Evolutionary conservation across 2,888 invertebrate species (phyloP), one percentile per base, ranked within the genome.

Genomic region (Cerastis rubricosa): DNA sequence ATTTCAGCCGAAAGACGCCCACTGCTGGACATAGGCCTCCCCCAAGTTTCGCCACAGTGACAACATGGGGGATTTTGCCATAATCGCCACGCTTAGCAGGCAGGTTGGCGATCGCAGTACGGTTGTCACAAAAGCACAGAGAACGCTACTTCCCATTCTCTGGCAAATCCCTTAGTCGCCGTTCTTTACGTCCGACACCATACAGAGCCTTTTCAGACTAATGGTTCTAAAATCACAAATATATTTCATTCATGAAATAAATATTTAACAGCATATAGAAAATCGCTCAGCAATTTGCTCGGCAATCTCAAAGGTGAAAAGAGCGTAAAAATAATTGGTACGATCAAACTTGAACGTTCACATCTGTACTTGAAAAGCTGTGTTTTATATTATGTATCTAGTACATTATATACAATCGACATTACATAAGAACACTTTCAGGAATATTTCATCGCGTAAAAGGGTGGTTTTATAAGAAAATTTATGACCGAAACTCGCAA

Each of bases 241-340:
- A 17, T 19, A 64, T 66, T 51, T 66, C 4, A 74, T 61, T 66
- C 9, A 69, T 8, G 22, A 63, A 77, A 64, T 14, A 64, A n/a
- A 64, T 49, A 80, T 25, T 82, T n/a, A 43, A 68, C 9, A 57
- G 43, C 11, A 12, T 40, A 69, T 54, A 54, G 51, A 71, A 81
- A 74, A 71, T 67, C 59, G 49, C 54, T 81, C 12, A 17, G 40
- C 59, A 64, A 57, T 85, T 73, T 68, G 19, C 40, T 51, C 40
- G 14, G 7, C 43, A 47, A 65, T 71, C 68, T 77, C 25, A 22
- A 69, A 63, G 29, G 45, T 57, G 61, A 64, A 76, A 74, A 77
- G 54, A 61, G 64, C 85, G 68, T 83, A 51, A 85, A 83, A 85
- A 85, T 83, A 85, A 83, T 83, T 83, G 83, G 78, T 74, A n/a